phyloP scores from a whole-genome alignment of 2,888 invertebrate species.

The Caenorhabditis drosophilae region DNA sequence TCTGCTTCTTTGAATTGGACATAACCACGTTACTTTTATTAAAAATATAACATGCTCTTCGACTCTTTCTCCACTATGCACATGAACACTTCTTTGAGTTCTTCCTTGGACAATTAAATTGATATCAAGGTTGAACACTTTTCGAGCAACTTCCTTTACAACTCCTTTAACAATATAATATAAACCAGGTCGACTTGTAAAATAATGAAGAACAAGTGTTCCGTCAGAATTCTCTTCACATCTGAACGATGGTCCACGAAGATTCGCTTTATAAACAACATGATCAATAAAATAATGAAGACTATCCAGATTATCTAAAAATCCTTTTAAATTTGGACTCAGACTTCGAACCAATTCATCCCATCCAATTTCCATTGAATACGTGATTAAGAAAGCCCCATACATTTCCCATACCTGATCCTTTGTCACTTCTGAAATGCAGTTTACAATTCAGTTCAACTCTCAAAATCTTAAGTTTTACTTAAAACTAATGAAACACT shows the following conservation, averaged over 20 bases:
- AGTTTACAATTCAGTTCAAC: not conserved
- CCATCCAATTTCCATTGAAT: constrained; percentile 64
- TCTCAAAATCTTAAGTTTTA: not conserved
- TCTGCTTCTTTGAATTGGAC: no score
- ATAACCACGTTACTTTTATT: constrained; percentile 37
- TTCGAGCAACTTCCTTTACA: constrained; percentile 92
- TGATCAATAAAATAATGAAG: constrained; percentile 75
- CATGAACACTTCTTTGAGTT: constrained; percentile 74
- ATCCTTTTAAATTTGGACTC: constrained; percentile 75
- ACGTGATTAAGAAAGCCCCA: constrained; percentile 59
- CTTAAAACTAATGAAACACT: constrained; percentile 37
- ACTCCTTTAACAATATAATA: constrained; percentile 90
- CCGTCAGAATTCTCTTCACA: constrained; percentile 89
- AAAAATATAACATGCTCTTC: constrained; percentile 59
- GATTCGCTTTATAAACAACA: constrained; percentile 59
- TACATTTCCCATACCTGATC: constrained; percentile 64
- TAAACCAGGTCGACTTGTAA: constrained; percentile 89
- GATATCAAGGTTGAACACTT: constrained; percentile 88
- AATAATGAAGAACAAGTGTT: constrained; percentile 88
- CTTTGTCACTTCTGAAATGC: constrained; percentile 47
- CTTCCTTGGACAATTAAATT: constrained; percentile 86
- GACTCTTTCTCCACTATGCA: constrained; percentile 43
- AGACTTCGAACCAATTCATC: constrained; percentile 59
- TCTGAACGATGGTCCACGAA: constrained; percentile 82
- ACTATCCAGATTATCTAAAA: constrained; percentile 92